Percentiles rank a stretch among this genome's conserved stretches.
These are phyloP conservation scores for Maylandia zebra DNA, from an alignment of 2,113 vertebrate species.

Conservation along the genomic window DNA sequence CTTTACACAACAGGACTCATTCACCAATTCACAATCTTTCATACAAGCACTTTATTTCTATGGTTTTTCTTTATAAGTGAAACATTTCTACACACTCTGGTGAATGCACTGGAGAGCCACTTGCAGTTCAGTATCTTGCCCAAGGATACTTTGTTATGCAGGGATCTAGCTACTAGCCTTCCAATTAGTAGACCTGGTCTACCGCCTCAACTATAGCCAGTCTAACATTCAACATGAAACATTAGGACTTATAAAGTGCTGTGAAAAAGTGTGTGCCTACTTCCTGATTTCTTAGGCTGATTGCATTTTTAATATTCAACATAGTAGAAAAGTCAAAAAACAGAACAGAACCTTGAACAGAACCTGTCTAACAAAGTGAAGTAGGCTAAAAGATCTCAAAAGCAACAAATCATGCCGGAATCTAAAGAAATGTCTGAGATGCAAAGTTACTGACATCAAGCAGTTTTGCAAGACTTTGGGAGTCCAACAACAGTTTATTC, in stretches of 20 bases:
- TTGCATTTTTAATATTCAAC: background rate
- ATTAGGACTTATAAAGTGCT: background rate
- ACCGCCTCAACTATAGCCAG: background rate
- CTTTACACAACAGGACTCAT: background rate
- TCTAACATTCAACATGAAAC: fast-evolving
- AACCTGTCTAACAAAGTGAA: background rate
- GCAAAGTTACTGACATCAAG: background rate
- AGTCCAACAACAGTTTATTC: background rate
- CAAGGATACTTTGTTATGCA: background rate
- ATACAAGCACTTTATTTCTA: background rate
- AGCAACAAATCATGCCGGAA: background rate
- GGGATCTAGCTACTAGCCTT: background rate
- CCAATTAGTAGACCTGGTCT: background rate
- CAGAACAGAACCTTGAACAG: background rate
- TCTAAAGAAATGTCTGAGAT: background rate
- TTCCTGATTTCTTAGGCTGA: background rate
- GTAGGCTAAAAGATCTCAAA: background rate
- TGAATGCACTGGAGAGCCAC: background rate
- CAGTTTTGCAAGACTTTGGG: background rate
- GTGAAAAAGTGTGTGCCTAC: background rate
- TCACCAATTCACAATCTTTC: background rate
- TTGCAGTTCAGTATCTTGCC: background rate
- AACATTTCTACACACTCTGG: background rate
- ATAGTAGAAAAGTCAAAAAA: background rate
- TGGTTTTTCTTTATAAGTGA: background rate